phyloP scores from a whole-genome alignment of 2,797 vertebrate species.

The Spheniscus humboldti region DNA sequence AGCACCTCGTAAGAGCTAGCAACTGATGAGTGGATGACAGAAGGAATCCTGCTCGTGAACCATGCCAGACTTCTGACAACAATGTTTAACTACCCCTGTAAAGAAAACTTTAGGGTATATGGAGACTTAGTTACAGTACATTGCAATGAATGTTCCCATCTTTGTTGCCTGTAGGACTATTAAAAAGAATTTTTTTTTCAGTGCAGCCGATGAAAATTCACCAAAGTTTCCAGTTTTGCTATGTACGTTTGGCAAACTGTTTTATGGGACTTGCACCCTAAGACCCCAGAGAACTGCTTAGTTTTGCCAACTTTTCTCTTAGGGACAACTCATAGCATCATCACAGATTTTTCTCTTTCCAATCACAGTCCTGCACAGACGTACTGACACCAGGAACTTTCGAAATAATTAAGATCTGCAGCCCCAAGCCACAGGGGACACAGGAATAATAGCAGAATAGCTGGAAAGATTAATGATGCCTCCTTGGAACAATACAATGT shows the following conservation, averaged over 20 bases:
- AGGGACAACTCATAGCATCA: not conserved
- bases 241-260: not conserved
- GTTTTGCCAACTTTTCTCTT: conserved; percentile 7
- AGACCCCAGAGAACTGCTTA: not conserved
- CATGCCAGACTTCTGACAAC: not conserved
- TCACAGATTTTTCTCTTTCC: not conserved
- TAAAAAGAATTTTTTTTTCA: not conserved
- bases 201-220: not conserved
- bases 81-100: not conserved
- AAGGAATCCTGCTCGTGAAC: not conserved
- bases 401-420: not conserved
- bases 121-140: not conserved
- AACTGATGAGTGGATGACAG: not conserved
- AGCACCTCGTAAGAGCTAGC: not conserved
- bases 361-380: not conserved
- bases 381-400: not conserved
- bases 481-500: not conserved
- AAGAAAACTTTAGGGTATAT: not conserved
- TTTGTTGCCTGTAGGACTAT: not conserved
- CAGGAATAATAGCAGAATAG: not conserved
- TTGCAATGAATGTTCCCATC: not conserved
- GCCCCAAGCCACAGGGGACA: not conserved
- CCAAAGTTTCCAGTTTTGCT: not conserved
- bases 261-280: not conserved
- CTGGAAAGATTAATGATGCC: not conserved